These are phyloP conservation scores for Beaufortia kweichowensis DNA, from an alignment of 2,113 vertebrate species.

Conservation along the genomic window DNA sequence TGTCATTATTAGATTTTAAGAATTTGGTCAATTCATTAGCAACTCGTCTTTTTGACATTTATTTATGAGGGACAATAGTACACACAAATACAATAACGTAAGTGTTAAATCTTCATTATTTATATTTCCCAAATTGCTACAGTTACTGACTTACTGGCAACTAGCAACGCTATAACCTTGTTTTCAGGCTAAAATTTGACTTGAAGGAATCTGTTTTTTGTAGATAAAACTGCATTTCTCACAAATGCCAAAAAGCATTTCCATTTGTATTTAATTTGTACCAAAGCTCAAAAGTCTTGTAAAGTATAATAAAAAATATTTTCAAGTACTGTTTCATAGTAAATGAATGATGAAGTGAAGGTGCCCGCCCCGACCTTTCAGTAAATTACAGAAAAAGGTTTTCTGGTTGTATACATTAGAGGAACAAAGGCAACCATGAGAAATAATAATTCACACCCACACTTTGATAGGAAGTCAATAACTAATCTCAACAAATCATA, in stretches of 20 bases:
- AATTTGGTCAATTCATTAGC: too few species aligned
- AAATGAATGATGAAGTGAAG: neutral
- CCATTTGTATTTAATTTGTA: neutral
- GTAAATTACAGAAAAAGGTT: constrained; percentile 1
- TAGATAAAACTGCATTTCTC: neutral
- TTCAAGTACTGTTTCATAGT: neutral
- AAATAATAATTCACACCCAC: constrained; percentile 21
- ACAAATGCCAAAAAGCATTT: neutral
- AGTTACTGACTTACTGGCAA: neutral
- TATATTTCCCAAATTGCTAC: neutral
- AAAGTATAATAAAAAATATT: neutral
- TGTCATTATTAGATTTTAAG: too few species aligned
- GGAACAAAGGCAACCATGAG: neutral
- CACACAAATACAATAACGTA: too few species aligned
- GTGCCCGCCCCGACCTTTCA: neutral
- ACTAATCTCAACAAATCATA: neutral
- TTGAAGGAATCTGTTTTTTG: neutral
- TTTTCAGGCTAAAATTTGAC: too few species aligned
- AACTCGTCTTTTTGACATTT: too few species aligned
- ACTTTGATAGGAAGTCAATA: constrained; percentile 21
- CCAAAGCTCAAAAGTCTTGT: neutral
- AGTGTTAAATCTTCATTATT: neutral
- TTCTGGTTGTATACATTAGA: constrained; percentile 3
- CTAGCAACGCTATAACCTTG: too few species aligned
- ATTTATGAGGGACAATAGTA: too few species aligned